Conservation (phyloP, 2,888 invertebrate species). For the Hirtodrosophila duncani region DNA sequence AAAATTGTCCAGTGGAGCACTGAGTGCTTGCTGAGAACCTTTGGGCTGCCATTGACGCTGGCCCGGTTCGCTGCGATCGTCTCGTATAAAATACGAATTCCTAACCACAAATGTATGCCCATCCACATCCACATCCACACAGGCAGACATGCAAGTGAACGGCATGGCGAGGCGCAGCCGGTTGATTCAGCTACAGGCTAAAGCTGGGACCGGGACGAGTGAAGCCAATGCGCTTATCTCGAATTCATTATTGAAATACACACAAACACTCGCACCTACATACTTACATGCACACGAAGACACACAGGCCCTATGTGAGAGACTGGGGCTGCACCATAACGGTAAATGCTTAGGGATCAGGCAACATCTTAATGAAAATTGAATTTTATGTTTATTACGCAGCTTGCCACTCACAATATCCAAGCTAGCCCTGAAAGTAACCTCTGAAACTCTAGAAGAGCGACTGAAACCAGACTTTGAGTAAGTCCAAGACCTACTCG, state of each 20-base stretch:
- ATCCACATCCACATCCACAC: conserved; percentile 35
- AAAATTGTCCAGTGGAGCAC: conserved; percentile 68
- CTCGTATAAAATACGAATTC: conserved; percentile 59
- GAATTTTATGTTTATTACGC: conserved; percentile 72
- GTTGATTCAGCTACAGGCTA: no score
- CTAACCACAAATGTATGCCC: conserved; percentile 47
- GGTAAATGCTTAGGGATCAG: conserved; percentile 59
- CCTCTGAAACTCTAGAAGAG: conserved; percentile 52
- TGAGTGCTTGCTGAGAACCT: conserved; percentile 45
- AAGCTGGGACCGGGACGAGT: conserved; percentile 20
- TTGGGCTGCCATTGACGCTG: conserved; percentile 25
- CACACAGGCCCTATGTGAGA: conserved; percentile 29
- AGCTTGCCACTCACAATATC: conserved; percentile 42
- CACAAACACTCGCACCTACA: conserved; percentile 54
- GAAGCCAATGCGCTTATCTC: conserved; percentile 59
- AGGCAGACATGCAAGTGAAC: conserved; percentile 35
- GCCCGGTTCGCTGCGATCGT: conserved; percentile 36
- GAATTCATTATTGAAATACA: conserved; percentile 74
- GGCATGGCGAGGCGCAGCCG: no score
- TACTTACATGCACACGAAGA: conserved; percentile 35
- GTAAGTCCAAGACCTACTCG: no score
- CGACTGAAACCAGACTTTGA: no score
- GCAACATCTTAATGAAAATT: conserved; percentile 69
- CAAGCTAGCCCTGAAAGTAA: conserved; percentile 47
- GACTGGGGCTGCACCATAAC: conserved; percentile 37